Evolutionary conservation across 2,888 invertebrate genomes (phyloP), one percentile per base, ranked within the genome.

Genomic region (Tenthredo mesomela): DNA sequence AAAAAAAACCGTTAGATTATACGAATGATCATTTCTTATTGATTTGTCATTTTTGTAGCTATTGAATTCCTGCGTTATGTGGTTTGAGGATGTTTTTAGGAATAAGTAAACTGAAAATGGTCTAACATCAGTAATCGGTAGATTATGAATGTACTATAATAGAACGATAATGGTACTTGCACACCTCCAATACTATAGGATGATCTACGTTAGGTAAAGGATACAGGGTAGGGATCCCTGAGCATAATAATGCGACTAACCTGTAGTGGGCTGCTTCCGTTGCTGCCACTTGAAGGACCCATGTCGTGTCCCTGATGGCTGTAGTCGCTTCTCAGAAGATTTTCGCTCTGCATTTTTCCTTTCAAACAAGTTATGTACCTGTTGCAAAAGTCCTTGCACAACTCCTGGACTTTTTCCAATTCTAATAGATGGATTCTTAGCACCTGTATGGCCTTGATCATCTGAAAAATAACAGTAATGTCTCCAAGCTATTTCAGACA

Each of bases 371-470:
- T 97, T 88, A 97, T 98, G 94, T 98, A 98, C 83, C 98, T 95
- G 88, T 97, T 97, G 94, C 98, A 98, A 94, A 98, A 98, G 94
- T 98, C 98, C 90, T 98, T 97, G 94, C 98, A 98, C 90, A 98
- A 93, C 93, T 98, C 98, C 93, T 98, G 98, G 21, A 98, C 98
- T 93, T 98, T 98, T 94, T 98, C 98, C 92, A 98, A 94, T 93
- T 98, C 98, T 88, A 98, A 94, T 78, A 98, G 95, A 93, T 98
- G 98, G 93, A 98, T 98, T 91, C 98, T 95, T 87, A 98, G 94
- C 87, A 98, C 98, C 95, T 98, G 97, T 91, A 98, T 96, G 83
- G 97, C 96, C 94, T 97, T 97, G 88, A 97, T 96, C 97, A 97
- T 97, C 97, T 97, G 93, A 25, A 80, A 61, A 82, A 85, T 70